Evolutionary conservation across 2,888 invertebrate genomes (phyloP), one percentile per base, ranked within the genome.

Genomic region (Ferdinandea cuprea): DNA sequence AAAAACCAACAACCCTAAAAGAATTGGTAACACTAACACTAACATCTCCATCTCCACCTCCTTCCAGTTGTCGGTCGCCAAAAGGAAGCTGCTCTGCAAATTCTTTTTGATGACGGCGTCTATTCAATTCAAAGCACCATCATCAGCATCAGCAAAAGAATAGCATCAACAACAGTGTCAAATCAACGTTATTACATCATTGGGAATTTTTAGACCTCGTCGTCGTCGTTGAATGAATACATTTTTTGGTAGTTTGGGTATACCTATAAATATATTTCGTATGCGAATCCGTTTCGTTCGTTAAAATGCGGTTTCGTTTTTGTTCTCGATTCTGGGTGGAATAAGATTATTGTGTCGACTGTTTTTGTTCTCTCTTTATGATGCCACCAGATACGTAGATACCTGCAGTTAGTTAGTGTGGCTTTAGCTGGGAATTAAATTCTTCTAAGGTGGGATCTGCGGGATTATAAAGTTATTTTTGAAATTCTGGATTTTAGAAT

Each of bases 141-240:
- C n/a, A 32, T 8, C 73, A 56, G 17, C 15, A 40, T 40, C 40
- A 17, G 40, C 37, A 35, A 15, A 37, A 50, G 50, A 9, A 9
- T 44, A 56, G 46, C 59, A 52, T 59, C 58, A 81, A 59, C 59
- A 56, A 17, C 21, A 52, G 42, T 63, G 76, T 63, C 80, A 76
- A 59, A 44, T 69, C 76, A 71, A 59, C 19, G 37, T 54, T 19
- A 81, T 81, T 81, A 76, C 80, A 81, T 81, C 80, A 81, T 37
- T 71, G 58, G 69, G 65, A 58, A 71, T 71, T 76, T 76, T 81
- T 71, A 59, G 80, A 81, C 58, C 69, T 50, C 58, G 13, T n/a
- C 15, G 9, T n/a, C 46, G 1, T 13, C 11, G 19, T 32, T 25
- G 48, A 25, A 40, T 35, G 44, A 21, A 21, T 21, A 46, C 21